Base-by-base conservation (phyloP, 2,888 invertebrate genomes). In the Cylindroiulus punctatus region DNA sequence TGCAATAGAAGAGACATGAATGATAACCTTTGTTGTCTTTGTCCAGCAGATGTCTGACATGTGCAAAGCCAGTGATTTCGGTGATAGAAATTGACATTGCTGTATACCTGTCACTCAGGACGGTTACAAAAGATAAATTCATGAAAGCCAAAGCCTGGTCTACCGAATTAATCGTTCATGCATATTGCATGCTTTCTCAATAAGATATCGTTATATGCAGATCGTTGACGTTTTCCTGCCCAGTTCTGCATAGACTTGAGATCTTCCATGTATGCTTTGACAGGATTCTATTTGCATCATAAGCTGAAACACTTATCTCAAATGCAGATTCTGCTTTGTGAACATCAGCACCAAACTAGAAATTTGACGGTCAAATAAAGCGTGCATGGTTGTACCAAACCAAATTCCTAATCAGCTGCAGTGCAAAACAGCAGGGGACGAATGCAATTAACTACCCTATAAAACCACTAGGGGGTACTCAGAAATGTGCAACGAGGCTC, bases 21-120 rank as follows among this genome's bases (percentile, higher is more conserved):
- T 76, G 76, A 76, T 76, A 76, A 76, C 76, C 76, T 76, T 76
- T 76, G 76, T 76, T 76, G 76, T 76, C 76, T 76, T 76, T 76
- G 76, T 76, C 76, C 76, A 76, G 30, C 30, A 76, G 76, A 76
- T 76, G 76, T 76, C 76, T 76, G 30, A 76, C 76, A 76, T 76
- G 76, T 76, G 76, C 30, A 76, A 76, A 76, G 76, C 76, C 30
- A 10, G 76, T 30, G 76, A 76, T 76, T 76, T 76, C 76, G 0
- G 14, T 76, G 76, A 30, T 76, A 30, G 3, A 76, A 76, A 76
- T 76, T 26, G 76, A 76, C 26, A 76, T 17, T 76, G 30, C 76
- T 76, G 26, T 76, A n/a, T n/a, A 76, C 30, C 7, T 76, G 76
- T 76, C 76, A 76, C 76, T 76, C 76, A 76, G 26, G 65, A 65